Evolutionary conservation across 2,888 invertebrate species (phyloP), one percentile per base, ranked within the genome.

Genomic region (Gibbula magus): DNA sequence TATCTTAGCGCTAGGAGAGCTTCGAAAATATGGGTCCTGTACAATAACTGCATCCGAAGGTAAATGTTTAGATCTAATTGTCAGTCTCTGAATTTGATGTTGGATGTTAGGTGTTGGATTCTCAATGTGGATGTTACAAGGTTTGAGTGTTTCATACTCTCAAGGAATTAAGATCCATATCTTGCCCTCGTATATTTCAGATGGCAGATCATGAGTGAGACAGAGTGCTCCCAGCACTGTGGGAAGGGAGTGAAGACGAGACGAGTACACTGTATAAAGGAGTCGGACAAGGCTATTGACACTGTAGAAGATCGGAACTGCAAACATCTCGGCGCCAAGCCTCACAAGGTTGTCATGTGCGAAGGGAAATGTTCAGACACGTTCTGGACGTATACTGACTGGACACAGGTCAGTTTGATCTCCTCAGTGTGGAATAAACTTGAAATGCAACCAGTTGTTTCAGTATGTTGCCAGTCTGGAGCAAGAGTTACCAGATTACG

Each of bases 371-470:
- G 96, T 90, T 94, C 94, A 77, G 93, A 93, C 7, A 94, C 94
- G 0, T 93, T 94, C 80, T 97, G 96, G 96, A 93, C 94, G 35
- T 96, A 96, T 88, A 94, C 94, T 0, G 94, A 95, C n/a, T 96
- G 96, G 96, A 94, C 95, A 51, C 89, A 94, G 93, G 96, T 96
- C 92, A 93, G 92, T 70, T 66, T 16, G 39, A 8, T 32, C 1
- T 56, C 7, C 13, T 8, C 4, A 13, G 10, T 13, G 13, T 52
- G 10, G 18, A 52, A 52, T 13, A 13, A 52, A 52, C 52, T 52
- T 13, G 20, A 13, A 8, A 73, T 73, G 29, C 32, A 16, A 73
- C 35, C 22, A 32, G 13, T 32, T 29, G 10, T 13, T 73, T 32
- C 8, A 29, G 13, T 32, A 35, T 25, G 10, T 73, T 32, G 10